These are phyloP conservation scores for Thecocarcelia acutangulata DNA, from an alignment of 2,888 invertebrate species.

Conservation along the genomic window DNA sequence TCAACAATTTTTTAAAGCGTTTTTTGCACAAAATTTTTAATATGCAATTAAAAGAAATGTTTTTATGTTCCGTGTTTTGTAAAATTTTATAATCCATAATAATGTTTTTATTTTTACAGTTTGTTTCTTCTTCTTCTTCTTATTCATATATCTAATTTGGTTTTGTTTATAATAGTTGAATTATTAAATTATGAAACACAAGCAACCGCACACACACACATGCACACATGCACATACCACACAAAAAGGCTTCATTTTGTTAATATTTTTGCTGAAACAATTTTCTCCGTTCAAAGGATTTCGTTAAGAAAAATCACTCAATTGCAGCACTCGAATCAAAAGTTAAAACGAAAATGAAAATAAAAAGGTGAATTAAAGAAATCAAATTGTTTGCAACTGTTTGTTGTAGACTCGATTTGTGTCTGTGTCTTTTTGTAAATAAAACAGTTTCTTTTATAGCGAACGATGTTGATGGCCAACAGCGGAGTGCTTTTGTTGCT, in stretches of 20 bases:
- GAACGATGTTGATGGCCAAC: constrained; percentile 61
- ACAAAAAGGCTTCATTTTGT: constrained; percentile 79
- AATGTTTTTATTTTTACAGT: constrained; percentile 12
- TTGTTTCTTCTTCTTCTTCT: background rate
- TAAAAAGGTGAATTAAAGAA: background rate
- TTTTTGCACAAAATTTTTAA: no score
- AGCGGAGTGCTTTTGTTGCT: constrained; percentile 3
- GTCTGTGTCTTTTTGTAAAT: constrained; percentile 80
- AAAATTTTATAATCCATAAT: background rate
- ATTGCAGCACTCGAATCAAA: constrained; percentile 32
- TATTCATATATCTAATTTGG: no score
- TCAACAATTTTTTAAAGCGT: no score
- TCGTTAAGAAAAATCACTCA: constrained; percentile 44
- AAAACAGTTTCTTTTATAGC: constrained; percentile 81
- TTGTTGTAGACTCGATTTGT: constrained; percentile 62
- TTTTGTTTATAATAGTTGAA: background rate
- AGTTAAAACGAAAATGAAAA: constrained; percentile 31
- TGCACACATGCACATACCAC: constrained; percentile 76
- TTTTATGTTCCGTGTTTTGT: background rate
- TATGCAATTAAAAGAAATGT: background rate
- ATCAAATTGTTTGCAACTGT: constrained; percentile 47
- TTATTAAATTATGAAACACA: background rate
- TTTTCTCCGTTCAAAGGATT: constrained; percentile 57
- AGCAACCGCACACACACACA: background rate
- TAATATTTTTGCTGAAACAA: constrained; percentile 51